These are phyloP conservation scores for Sturnus vulgaris DNA, from an alignment of 2,113 vertebrate genomes.

Conservation along the genomic window DNA sequence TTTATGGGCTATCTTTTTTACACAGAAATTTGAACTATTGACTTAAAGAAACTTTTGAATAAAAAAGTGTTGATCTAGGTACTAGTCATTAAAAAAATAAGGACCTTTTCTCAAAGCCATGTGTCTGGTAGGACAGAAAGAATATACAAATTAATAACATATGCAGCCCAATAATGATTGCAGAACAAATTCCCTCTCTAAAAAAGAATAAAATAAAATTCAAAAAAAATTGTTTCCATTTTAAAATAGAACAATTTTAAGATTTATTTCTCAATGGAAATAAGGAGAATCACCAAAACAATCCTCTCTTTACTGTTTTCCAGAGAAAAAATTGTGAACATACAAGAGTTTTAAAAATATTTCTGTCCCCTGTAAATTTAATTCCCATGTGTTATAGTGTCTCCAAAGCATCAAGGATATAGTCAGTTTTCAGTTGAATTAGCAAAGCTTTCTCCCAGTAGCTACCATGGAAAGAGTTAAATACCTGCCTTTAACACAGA, in stretches of 20 bases:
- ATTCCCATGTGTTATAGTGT: neutral
- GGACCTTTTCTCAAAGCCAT: neutral
- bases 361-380: neutral
- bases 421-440: neutral
- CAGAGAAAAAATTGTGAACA: neutral
- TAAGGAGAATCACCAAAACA: neutral
- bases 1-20: neutral
- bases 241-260: neutral
- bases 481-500: neutral
- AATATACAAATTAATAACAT: neutral
- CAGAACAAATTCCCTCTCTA: neutral
- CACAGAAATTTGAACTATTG: neutral
- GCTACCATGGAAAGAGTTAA: neutral
- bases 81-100: neutral
- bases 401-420: neutral
- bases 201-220: neutral
- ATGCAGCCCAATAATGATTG: neutral
- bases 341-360: neutral
- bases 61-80: neutral
- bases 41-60: conserved; percentile 11
- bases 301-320: neutral
- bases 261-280: neutral
- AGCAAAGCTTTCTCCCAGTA: neutral
- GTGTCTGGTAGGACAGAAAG: neutral
- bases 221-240: neutral